Base-by-base conservation (phyloP, 2,888 invertebrate species). In the Erpobdella octoculata region DNA sequence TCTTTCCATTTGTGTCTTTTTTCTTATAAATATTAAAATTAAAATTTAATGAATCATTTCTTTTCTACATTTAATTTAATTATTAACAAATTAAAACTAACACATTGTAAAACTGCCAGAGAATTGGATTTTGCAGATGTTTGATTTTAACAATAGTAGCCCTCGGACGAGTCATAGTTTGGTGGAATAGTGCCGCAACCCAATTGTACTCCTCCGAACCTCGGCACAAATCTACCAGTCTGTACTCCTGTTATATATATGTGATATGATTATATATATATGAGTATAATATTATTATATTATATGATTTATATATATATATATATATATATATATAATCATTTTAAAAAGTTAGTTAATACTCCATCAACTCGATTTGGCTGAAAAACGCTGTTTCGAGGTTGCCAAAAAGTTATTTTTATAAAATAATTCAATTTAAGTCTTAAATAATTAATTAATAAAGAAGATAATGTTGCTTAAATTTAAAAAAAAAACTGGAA, bases 71-170 rank as follows among this genome's bases (percentile, higher is more conserved):
- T n/a, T 9, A 2, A 12, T 15, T 33, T 5, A 21, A 28, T 46
- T 18, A 68, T 4, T 3, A 31, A 53, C 35, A 31, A 18, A 62
- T 21, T 2, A 21, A 18, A 46, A 73, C 80, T 79, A 76, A 81
- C 81, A 80, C 78, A 66, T 74, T 75, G 74, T 78, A 81, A 72
- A 79, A 80, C 72, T 80, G 79, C 80, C 80, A 80, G 69, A 80
- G 76, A 65, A 79, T 80, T 0, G 79, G 79, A 70, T 81, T 81
- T 76, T 81, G 81, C 37, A 81, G 78, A 28, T 80, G 75, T 35
- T 75, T 74, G 3, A 81, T 78, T 62, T 75, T 74, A 12, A 76
- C 75, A 48, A 81, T 78, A 71, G 79, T 78, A 3, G 78, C 78
- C 35, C 74, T 67, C 4, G 77, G 78, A 64, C 77, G 78, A 15